Evolutionary conservation across 2,113 vertebrate genomes (phyloP), one percentile per base, ranked within the genome.

Genomic region (Mirounga angustirostris): DNA sequence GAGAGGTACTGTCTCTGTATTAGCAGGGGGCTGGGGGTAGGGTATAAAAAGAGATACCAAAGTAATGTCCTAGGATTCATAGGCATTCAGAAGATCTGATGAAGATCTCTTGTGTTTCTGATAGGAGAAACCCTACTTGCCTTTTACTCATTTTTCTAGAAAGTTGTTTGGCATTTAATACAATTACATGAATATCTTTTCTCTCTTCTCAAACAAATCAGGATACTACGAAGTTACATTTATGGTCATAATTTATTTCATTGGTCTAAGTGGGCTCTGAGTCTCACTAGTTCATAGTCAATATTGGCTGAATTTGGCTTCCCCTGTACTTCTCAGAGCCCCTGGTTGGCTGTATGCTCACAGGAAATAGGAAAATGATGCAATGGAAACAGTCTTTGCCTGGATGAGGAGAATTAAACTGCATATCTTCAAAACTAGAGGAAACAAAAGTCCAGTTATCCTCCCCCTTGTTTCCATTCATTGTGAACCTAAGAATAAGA

Each of bases 171-270:
- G 9, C 65, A 82, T 46, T 50, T 92, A 73, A 76, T 76, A 65
- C 2, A 90, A 89, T 36, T 67, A 59, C 19, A 18, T 26, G 24
- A 84, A 69, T 46, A 6, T 30, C 10, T 92, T 69, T 93, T 93
- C n/a, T 50, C 6, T 95, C 21, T 69, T 90, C 28, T 87, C 73
- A 96, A 67, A 61, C 40, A 89, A 85, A 78, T 84, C 26, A 79
- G 22, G 11, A 59, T 22, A 43, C 43, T 79, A 67, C 26, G 22
- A 90, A 24, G 16, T 52, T 50, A 26, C 43, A 36, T 63, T 24
- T 67, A 28, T 30, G 21, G n/a, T 85, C 65, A 76, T 80, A 28
- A 24, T 18, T 84, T 89, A 65, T 82, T 83, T 84, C 26, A 43
- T 56, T 90, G 26, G 59, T 95, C 14, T 95, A 58, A 71, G 63